A percentile compares a stretch with the other conserved stretches of the same genome.
Conservation (phyloP, 2,113 vertebrate genomes). For the Echinops telfairi region DNA sequence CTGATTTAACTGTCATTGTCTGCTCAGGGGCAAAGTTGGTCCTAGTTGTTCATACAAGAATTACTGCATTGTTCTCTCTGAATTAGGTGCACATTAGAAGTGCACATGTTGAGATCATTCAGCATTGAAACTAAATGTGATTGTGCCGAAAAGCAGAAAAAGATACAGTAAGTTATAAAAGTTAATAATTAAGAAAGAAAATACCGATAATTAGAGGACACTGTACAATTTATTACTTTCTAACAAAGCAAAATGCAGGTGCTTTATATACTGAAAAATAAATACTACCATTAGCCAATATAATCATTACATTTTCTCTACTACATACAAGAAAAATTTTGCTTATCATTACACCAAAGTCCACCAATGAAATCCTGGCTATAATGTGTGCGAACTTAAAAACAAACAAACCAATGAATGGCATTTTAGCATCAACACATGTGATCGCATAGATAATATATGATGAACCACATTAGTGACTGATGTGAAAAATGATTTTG, state of each 20-base stretch:
- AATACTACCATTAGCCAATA: background rate
- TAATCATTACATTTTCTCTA: background rate
- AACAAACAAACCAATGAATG: background rate
- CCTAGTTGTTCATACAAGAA: background rate
- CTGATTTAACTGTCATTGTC: background rate
- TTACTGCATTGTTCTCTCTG: background rate
- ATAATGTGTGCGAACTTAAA: background rate
- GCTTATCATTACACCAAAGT: background rate
- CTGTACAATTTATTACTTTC: conserved; percentile 6
- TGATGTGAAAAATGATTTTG: background rate
- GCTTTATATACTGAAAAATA: background rate
- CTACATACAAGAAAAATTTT: background rate
- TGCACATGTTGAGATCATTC: background rate
- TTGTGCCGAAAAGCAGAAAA: background rate
- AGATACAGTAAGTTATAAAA: background rate
- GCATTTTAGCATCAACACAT: background rate
- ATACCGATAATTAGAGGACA: background rate
- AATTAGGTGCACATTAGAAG: background rate
- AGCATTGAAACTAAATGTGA: background rate
- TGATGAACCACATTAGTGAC: background rate
- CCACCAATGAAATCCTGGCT: background rate
- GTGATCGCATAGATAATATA: background rate
- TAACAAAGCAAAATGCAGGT: background rate
- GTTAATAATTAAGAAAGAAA: conserved; percentile 22
- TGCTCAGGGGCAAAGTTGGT: background rate